phyloP scores from a whole-genome alignment of 2,797 vertebrate genomes.

The Decapterus maruadsi region DNA sequence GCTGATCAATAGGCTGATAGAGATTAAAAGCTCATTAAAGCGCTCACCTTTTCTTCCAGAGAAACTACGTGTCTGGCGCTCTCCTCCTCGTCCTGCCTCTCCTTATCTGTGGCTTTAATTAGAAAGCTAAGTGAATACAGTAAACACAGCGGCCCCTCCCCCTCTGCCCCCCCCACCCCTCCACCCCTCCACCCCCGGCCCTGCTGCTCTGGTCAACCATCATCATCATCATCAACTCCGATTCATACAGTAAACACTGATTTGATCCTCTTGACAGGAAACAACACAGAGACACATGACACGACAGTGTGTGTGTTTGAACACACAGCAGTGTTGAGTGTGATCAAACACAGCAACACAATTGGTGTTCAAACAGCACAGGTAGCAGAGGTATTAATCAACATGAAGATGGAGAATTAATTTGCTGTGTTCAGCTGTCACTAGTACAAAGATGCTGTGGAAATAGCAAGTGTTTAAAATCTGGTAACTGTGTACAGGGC shows the following conservation, averaged over 20 bases:
- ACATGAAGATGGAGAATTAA: slow-evolving; percentile 19
- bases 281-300: slow-evolving; percentile 18
- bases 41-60: slow-evolving; percentile 37
- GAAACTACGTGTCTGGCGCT: not conserved
- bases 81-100: not conserved
- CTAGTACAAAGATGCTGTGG: too few species aligned
- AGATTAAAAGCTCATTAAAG: not conserved
- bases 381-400: slow-evolving; percentile 47
- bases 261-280: slow-evolving; percentile 1
- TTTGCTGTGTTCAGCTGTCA: too few species aligned
- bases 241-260: slow-evolving; percentile 11
- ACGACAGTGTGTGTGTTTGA: slow-evolving; percentile 15
- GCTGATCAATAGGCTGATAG: too few species aligned
- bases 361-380: slow-evolving; percentile 8
- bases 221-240: slow-evolving; percentile 30
- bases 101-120: slow-evolving; percentile 37
- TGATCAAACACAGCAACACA: slow-evolving; percentile 32
- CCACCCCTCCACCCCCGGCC: not conserved
- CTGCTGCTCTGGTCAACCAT: not conserved
- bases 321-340: slow-evolving; percentile 1
- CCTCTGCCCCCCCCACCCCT: not conserved
- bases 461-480: too few species aligned
- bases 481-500: too few species aligned
- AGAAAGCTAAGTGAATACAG: slow-evolving; percentile 21
- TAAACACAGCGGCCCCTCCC: slow-evolving; percentile 15